phyloP scores from a whole-genome alignment of 2,888 invertebrate species.

The Myopa tessellatipennis region DNA sequence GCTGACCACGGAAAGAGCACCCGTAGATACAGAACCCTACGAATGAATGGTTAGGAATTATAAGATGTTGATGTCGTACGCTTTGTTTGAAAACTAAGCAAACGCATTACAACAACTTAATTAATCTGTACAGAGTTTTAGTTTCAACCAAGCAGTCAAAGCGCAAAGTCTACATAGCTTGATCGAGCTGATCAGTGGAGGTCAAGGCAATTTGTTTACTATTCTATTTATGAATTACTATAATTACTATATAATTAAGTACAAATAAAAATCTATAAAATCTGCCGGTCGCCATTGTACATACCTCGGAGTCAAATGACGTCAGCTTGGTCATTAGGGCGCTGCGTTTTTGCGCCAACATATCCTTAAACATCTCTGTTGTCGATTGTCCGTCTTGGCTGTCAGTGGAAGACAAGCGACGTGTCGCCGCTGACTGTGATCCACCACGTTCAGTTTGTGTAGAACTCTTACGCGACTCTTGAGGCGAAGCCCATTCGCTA shows the following conservation, averaged over 20 bases:
- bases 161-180: neutral
- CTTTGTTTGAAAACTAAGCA: neutral
- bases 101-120: conserved; percentile 5
- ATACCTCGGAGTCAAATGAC: conserved; percentile 91
- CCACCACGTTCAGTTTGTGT: conserved; percentile 59
- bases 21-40: conserved; percentile 76
- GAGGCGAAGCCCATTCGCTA: conserved; percentile 74
- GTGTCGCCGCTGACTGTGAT: conserved; percentile 53
- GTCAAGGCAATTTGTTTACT: neutral
- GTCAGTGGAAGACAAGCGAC: conserved; percentile 77
- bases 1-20: conserved; percentile 68
- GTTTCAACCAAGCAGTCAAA: neutral
- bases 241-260: neutral
- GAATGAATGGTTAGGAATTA: conserved; percentile 44
- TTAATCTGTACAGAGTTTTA: neutral
- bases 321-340: conserved; percentile 87
- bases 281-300: conserved; percentile 60
- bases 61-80: neutral
- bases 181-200: neutral
- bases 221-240: neutral
- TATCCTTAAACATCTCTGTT: conserved; percentile 92
- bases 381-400: conserved; percentile 79
- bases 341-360: conserved; percentile 92
- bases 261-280: neutral
- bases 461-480: conserved; percentile 70